Evolutionary conservation across 1,140 invertebrate species (phyloP).

Genomic region (Solenopsis invicta): DNA sequence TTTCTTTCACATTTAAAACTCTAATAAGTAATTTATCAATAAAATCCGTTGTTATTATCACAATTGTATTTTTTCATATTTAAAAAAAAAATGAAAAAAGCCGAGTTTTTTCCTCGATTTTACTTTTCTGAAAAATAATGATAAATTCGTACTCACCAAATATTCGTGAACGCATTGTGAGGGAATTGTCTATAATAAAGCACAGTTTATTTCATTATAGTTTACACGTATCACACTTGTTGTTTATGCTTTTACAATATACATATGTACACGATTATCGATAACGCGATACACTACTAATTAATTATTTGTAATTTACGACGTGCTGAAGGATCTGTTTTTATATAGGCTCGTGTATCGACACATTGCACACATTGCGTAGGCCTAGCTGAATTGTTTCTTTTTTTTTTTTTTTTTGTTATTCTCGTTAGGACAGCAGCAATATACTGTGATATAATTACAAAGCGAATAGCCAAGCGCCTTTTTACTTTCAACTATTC

Average conservation of each 20-base stretch:
- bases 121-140: neutral
- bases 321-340: conserved; percentile 63
- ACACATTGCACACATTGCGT: conserved; percentile 61
- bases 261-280: conserved; percentile 81
- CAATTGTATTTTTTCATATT: no score
- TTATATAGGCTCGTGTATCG: conserved; percentile 71
- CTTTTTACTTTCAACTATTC: conserved; percentile 69
- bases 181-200: conserved; percentile 71
- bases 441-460: conserved; percentile 69
- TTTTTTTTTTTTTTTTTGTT: conserved; percentile 39
- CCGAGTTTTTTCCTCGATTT: no score
- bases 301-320: conserved; percentile 76
- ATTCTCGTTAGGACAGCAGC: conserved; percentile 66
- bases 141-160: neutral
- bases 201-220: conserved; percentile 79
- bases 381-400: conserved; percentile 62
- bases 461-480: conserved; percentile 74
- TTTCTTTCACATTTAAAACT: no score
- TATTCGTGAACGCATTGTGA: neutral
- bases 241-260: conserved; percentile 78
- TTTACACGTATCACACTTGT: conserved; percentile 79
- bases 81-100: no score
- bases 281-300: conserved; percentile 67
- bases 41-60: no score
- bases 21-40: no score